Evolutionary conservation across 1,140 invertebrate genomes (phyloP), one percentile per base, ranked within the genome.

Genomic region (Bombus superbus): DNA sequence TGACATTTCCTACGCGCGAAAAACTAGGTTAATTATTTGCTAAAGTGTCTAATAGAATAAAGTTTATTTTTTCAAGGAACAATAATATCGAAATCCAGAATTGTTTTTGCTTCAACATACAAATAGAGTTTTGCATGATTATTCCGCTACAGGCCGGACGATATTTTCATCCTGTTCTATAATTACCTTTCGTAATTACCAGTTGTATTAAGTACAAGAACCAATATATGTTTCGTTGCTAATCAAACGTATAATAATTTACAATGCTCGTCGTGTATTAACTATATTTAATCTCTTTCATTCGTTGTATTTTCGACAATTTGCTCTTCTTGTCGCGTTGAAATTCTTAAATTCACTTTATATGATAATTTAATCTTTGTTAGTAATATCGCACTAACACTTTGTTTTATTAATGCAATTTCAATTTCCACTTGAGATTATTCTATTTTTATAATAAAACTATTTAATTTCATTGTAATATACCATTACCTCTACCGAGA

Each of bases 131-230:
- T 42, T 15, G 35, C 25, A 18, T 9, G 40, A n/a, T 38, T n/a
- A 32, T 78, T 78, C 59, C 22, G 28, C 8, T 64, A 64, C 75
- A 64, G 9, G 0, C 5, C 18, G n/a, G 8, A 0, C 35, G 47
- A 81, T 81, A 71, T 81, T 81, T 81, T 53, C 38, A 15, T 71
- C 38, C 66, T 44, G 22, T 8, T 47, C 44, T 81, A 40, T 81
- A 71, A 81, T 71, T 81, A 66, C 35, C 40, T 80, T 80, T 71
- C 64, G 66, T 69, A 80, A 80, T 71, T 59, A 15, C 25, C 25
- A 4, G 38, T n/a, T n/a, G n/a, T n/a, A n/a, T n/a, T n/a, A 32
- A 42, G 4, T 53, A 38, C 4, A 8, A n/a, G 3, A 11, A 57
- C 0, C 32, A 35, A 66, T n/a, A 11, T 71, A 25, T 28, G 11